Percentiles rank a stretch among this genome's conserved stretches.
phyloP scores from a whole-genome alignment of 2,888 invertebrate genomes.

The Ephialtes manifestator region DNA sequence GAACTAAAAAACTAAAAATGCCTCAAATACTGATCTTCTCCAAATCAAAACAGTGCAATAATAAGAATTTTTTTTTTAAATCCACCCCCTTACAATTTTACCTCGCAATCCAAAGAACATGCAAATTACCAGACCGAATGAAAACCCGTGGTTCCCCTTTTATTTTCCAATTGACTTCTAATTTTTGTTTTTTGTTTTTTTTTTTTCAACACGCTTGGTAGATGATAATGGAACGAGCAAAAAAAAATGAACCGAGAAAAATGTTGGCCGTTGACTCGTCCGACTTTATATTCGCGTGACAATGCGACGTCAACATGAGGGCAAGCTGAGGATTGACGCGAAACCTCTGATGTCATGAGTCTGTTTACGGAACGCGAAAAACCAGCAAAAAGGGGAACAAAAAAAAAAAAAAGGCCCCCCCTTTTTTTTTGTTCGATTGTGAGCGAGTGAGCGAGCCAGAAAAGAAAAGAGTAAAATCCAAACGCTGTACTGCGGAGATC shows the following conservation, averaged over 20 bases:
- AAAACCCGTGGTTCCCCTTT: too few relatives aligned
- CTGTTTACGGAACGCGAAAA: conserved; percentile 28
- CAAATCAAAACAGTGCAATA: too few relatives aligned
- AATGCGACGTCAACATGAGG: background rate
- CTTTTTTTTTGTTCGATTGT: background rate
- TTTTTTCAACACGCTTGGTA: background rate
- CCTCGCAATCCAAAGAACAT: too few relatives aligned
- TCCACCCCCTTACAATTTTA: too few relatives aligned
- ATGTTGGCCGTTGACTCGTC: background rate
- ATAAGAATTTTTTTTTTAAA: too few relatives aligned
- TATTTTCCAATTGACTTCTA: too few relatives aligned
- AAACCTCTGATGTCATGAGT: conserved; percentile 8
- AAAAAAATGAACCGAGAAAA: background rate
- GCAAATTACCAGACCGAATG: too few relatives aligned
- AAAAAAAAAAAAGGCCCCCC: too few relatives aligned
- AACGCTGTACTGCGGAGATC: conserved; percentile 22
- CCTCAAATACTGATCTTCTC: too few relatives aligned
- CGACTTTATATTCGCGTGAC: conserved; percentile 8
- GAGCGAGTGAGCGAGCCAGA: conserved; percentile 13
- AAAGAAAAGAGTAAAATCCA: background rate
- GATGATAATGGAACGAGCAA: background rate
- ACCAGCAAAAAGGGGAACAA: background rate
- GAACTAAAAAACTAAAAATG: too few relatives aligned
- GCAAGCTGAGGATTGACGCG: background rate
- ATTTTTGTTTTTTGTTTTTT: background rate